phyloP scores from a whole-genome alignment of 2,888 invertebrate genomes.

The Gortyna flavago region DNA sequence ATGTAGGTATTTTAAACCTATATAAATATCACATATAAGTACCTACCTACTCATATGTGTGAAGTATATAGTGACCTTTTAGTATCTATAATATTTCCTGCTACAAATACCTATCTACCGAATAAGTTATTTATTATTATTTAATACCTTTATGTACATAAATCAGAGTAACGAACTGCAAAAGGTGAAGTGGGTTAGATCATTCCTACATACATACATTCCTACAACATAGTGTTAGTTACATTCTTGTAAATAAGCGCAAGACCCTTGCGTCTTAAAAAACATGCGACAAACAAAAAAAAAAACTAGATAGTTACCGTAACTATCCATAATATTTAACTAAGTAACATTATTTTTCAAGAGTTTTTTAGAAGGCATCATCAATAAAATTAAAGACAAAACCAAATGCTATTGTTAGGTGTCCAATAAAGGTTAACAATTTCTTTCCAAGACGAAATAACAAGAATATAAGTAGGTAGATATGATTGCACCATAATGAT shows the following conservation, averaged over 20 bases:
- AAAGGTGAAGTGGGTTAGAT: constrained; percentile 1
- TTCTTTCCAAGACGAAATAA: not conserved
- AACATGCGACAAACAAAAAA: not conserved
- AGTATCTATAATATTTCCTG: too few species aligned
- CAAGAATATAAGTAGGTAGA: not conserved
- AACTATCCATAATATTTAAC: too few species aligned
- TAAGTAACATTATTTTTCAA: not conserved
- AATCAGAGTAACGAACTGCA: not conserved
- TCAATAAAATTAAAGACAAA: not conserved
- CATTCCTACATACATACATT: not conserved
- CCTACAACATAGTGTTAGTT: constrained; percentile 5
- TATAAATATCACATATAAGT: not conserved
- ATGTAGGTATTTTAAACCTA: constrained; percentile 1
- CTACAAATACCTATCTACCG: too few species aligned
- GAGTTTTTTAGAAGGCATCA: not conserved
- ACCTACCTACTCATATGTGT: not conserved
- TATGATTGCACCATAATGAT: not conserved
- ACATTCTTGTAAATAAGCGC: not conserved
- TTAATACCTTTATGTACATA: too few species aligned
- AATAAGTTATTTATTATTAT: too few species aligned
- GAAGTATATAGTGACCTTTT: constrained; percentile 13
- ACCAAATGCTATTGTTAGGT: not conserved
- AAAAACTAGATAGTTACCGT: not conserved
- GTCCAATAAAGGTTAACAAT: not conserved
- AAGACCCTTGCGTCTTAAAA: not conserved